phyloP scores from a whole-genome alignment of 2,888 invertebrate genomes.

The Alloplasta piceator region DNA sequence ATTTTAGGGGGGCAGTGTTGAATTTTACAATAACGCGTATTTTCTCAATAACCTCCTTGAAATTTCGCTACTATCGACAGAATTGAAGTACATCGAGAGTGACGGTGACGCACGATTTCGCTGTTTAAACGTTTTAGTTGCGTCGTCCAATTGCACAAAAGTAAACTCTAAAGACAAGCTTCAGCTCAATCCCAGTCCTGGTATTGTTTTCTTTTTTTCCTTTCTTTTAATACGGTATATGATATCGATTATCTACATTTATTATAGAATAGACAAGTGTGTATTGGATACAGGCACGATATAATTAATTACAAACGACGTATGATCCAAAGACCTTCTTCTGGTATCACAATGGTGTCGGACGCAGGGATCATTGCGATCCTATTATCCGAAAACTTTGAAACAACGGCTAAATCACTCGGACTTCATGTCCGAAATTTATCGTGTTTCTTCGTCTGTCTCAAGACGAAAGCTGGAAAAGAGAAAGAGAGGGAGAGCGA shows the following conservation, averaged over 20 bases:
- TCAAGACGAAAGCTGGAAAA: slow-evolving; percentile 41
- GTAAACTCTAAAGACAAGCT: slow-evolving; percentile 45
- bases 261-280: slow-evolving; percentile 75
- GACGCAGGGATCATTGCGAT: slow-evolving; percentile 62
- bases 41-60: neutral
- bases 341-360: slow-evolving; percentile 80
- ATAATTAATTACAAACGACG: slow-evolving; percentile 81
- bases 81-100: slow-evolving; percentile 25
- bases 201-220: slow-evolving; percentile 63
- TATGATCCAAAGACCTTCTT: slow-evolving; percentile 77
- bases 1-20: slow-evolving; percentile 49
- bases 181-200: slow-evolving; percentile 38
- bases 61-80: slow-evolving; percentile 31
- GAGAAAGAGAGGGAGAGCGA: slow-evolving; percentile 19
- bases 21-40: slow-evolving; percentile 31
- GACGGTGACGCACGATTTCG: slow-evolving; percentile 58
- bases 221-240: slow-evolving; percentile 72
- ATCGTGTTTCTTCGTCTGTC: slow-evolving; percentile 14
- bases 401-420: slow-evolving; percentile 69
- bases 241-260: slow-evolving; percentile 65
- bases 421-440: slow-evolving; percentile 75
- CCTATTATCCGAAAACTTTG: slow-evolving; percentile 56
- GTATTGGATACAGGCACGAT: slow-evolving; percentile 82
- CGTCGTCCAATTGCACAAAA: slow-evolving; percentile 76
- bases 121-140: slow-evolving; percentile 70